phyloP scores from a whole-genome alignment of 2,888 invertebrate species.

The Mactromeris polynyma region DNA sequence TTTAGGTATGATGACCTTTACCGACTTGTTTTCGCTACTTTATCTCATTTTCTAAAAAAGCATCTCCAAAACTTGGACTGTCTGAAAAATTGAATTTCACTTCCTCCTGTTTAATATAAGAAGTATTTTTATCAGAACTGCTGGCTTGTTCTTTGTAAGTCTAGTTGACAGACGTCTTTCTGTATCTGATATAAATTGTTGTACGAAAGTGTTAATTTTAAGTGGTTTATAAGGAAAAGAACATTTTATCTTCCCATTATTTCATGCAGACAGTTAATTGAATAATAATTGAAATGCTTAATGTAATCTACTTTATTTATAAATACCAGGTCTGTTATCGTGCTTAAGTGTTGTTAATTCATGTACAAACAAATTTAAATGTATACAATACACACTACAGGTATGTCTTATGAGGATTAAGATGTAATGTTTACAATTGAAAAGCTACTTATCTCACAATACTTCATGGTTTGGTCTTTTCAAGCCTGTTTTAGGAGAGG shows the following conservation, averaged over 20 bases:
- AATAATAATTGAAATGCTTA: constrained; percentile 13
- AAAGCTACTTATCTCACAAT: background rate
- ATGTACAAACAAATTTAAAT: background rate
- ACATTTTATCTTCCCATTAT: background rate
- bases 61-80: too few species aligned
- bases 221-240: background rate
- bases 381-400: background rate
- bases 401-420: background rate
- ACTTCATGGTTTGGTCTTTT: too few species aligned
- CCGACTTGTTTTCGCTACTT: too few species aligned
- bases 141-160: too few species aligned
- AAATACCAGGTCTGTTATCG: background rate
- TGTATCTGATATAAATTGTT: too few species aligned
- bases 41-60: too few species aligned
- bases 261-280: background rate
- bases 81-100: too few species aligned
- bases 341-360: constrained; percentile 12
- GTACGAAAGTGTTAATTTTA: background rate
- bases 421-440: background rate
- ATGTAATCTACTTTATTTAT: background rate
- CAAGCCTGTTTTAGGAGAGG: too few species aligned
- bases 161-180: too few species aligned
- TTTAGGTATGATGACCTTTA: too few species aligned
- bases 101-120: too few species aligned
- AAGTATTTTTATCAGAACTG: too few species aligned